Evolutionary conservation across 2,113 vertebrate species (phyloP), one percentile per base, ranked within the genome.

Genomic region (Gymnorhina tibicen): DNA sequence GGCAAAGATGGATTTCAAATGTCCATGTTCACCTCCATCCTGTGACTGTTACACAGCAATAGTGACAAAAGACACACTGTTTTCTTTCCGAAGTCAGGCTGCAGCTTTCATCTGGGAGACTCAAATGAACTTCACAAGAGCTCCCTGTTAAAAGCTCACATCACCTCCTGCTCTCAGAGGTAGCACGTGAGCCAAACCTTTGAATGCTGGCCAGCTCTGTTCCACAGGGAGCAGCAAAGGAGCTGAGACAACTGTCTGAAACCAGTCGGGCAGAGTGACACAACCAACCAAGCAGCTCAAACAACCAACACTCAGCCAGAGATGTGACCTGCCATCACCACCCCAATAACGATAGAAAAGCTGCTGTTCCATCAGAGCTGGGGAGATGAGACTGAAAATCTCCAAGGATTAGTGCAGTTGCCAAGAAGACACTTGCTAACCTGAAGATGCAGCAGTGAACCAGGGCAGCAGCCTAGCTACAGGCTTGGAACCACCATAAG

Each of bases 301-400:
- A 19, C 49, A 41, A 37, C 30, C 70, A 76, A 4, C 53, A 39
- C 24, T 14, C 2, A 2, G 55, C 66, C 50, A 5, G 39, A 77
- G 62, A 56, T 66, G 88, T 44, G 60, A 93, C 69, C 44, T 60
- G 83, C 52, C 76, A 88, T 10, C 17, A 55, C 4, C 69, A 77
- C 1, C 3, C 24, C 46, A n/a, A 2, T 0, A 35, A 46, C 0
- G 0, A 85, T 0, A 32, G 56, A 75, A 95, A 72, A 90, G 59
- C 53, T 80, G 82, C 53, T 6, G 2, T 28, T 68, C 64, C 66
- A 21, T 17, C 53, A 41, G 46, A 52, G 30, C 0, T 47, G 80
- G 30, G 37, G n/a, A 69, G 21, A 66, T 28, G 33, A 87, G 44
- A 52, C 39, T 73, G 37, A 47, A 59, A 84, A 88, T 6, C 56